These are phyloP conservation scores for Ctenicera cuprea DNA, from an alignment of 2,888 invertebrate genomes.

Conservation along the genomic window DNA sequence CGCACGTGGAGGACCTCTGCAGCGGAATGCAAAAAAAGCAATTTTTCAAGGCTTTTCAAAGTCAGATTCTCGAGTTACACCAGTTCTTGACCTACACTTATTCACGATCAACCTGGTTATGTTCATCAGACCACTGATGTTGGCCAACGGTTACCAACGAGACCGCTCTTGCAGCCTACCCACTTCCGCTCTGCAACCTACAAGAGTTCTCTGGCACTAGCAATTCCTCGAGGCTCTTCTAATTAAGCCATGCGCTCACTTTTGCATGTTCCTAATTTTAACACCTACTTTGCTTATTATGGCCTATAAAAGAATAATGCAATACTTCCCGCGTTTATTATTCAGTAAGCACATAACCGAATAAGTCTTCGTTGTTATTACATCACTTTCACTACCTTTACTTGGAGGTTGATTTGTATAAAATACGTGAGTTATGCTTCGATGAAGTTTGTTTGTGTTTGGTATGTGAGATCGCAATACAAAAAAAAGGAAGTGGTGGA, in stretches of 20 bases:
- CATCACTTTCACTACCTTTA: conserved; percentile 46
- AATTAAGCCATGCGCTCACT: conserved; percentile 8
- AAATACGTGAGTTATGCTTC: conserved; percentile 14
- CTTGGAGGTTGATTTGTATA: conserved; percentile 19
- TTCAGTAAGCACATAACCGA: not conserved
- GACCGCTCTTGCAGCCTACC: conserved; percentile 34
- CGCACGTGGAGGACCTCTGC: conserved; percentile 3
- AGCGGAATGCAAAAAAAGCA: not conserved
- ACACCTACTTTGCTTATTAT: not conserved
- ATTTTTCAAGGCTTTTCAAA: not conserved
- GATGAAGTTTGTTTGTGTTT: not conserved
- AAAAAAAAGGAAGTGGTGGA: not conserved
- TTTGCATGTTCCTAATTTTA: conserved; percentile 14
- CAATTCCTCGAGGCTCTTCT: conserved; percentile 14
- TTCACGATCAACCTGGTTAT: conserved; percentile 44
- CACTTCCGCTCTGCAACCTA: conserved; percentile 45
- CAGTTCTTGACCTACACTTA: conserved; percentile 46
- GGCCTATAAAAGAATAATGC: not conserved
- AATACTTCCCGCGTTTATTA: conserved; percentile 15
- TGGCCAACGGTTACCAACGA: conserved; percentile 24
- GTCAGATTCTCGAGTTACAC: conserved; percentile 6
- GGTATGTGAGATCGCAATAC: not conserved
- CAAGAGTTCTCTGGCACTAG: conserved; percentile 31
- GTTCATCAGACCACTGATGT: conserved; percentile 37
- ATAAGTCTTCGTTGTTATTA: conserved; percentile 14